Evolutionary conservation across 2,888 invertebrate genomes (phyloP), one percentile per base, ranked within the genome.

Genomic region (Beris morrisii): DNA sequence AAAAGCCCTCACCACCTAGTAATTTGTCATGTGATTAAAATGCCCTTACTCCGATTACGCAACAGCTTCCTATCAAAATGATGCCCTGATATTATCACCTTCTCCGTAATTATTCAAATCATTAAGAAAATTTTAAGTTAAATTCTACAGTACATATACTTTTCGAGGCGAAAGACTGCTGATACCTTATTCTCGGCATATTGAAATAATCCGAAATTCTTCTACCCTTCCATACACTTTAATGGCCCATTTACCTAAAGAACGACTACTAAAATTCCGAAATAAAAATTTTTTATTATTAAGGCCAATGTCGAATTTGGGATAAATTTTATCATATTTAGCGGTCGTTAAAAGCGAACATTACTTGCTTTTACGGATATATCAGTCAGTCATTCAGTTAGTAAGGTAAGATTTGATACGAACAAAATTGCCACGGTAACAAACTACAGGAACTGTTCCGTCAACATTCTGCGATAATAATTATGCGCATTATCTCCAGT

Each of bases 291-390:
- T 22, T 44, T 57, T 38, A 38, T 22, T 44, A 30, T 44, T 57
- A 11, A 15, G 28, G 32, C 44, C 57, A 44, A 44, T 22, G 57
- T 4, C 22, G 45, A 57, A 43, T 43, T 32, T 11, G 22, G 57
- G 28, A 44, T 57, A 44, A 57, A 57, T 57, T 57, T 44, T 28
- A 45, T 57, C 15, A 57, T 57, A 57, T 57, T 57, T 57, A 44
- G 44, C 12, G 57, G 11, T 57, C 57, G 45, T 57, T 44, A 57
- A 54, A 57, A 57, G 32, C 13, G 28, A 22, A 57, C 44, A 44
- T 22, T 44, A 57, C 43, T 15, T 28, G 22, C 44, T 15, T 22
- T 38, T 38, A 38, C 38, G 38, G 38, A 38, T 38, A 1, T 38
- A 38, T 9, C 38, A 38, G 38, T 38, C 38, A 7, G 38, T 38